phyloP scores from a whole-genome alignment of 2,888 invertebrate species.

The Nomada flava region DNA sequence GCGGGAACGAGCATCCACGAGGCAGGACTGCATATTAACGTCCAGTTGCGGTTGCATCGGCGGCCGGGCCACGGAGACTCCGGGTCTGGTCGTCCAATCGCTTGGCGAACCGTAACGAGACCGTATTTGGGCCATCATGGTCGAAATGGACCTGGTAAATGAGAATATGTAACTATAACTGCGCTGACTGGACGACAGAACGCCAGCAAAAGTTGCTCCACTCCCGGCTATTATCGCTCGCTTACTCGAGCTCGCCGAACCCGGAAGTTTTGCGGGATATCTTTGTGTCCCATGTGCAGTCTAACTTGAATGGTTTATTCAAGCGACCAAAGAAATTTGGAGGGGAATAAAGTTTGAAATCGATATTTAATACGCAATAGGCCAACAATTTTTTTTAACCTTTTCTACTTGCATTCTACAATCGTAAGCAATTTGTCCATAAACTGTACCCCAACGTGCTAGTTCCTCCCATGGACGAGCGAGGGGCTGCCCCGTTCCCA shows the following conservation, averaged over 20 bases:
- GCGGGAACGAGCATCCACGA: slow-evolving; percentile 50
- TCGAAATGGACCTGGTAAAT: slow-evolving; percentile 73
- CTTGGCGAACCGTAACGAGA: slow-evolving; percentile 81
- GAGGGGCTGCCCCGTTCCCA: slow-evolving; percentile 3
- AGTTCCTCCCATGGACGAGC: background rate
- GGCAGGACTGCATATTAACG: slow-evolving; percentile 69
- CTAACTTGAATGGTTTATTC: background rate
- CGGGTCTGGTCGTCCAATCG: slow-evolving; percentile 75
- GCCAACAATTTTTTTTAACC: too few species aligned
- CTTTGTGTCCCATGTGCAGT: background rate
- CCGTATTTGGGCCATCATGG: slow-evolving; percentile 78
- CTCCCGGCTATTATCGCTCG: slow-evolving; percentile 44
- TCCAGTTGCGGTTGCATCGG: slow-evolving; percentile 69
- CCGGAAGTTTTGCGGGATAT: slow-evolving; percentile 5
- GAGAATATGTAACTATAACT: slow-evolving; percentile 73
- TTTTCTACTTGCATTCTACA: too few species aligned
- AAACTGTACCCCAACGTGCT: background rate
- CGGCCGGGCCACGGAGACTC: slow-evolving; percentile 57
- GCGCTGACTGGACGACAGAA: slow-evolving; percentile 52
- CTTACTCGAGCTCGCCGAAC: slow-evolving; percentile 11
- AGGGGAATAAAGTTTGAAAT: too few species aligned
- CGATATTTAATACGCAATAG: too few species aligned
- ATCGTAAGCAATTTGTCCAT: too few species aligned
- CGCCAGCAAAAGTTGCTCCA: slow-evolving; percentile 42
- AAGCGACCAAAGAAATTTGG: too few species aligned